phyloP scores from a whole-genome alignment of 2,113 vertebrate genomes.

The Meles meles region DNA sequence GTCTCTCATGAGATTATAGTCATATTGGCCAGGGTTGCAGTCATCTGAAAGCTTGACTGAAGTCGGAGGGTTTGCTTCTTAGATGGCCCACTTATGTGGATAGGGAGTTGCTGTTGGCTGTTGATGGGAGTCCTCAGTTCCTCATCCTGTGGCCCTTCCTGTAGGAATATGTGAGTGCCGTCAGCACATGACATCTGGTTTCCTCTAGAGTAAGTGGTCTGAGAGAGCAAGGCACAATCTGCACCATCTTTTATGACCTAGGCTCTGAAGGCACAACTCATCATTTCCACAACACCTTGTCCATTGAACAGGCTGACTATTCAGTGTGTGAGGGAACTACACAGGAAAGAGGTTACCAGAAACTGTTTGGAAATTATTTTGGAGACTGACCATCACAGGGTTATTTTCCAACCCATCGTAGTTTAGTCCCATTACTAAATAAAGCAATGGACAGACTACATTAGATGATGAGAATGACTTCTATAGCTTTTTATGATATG shows the following conservation, averaged over 20 bases:
- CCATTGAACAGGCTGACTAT: no score
- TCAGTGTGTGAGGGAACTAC: background rate
- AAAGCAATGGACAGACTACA: background rate
- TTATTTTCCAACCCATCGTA: background rate
- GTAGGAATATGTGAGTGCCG: background rate
- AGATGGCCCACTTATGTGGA: background rate
- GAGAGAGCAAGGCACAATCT: background rate
- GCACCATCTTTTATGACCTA: background rate
- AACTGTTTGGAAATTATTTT: background rate
- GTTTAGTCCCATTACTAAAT: background rate
- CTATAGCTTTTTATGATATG: background rate
- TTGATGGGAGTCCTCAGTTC: background rate
- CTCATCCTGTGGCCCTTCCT: background rate
- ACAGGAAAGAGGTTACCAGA: background rate
- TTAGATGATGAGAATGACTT: background rate
- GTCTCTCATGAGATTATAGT: background rate
- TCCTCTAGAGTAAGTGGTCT: background rate
- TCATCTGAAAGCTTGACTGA: background rate
- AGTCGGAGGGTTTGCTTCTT: background rate
- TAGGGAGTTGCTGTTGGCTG: background rate
- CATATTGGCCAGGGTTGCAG: background rate
- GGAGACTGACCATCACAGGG: background rate
- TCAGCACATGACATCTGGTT: background rate
- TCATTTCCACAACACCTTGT: background rate
- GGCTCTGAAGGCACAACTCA: background rate